Conservation (phyloP, 2,888 invertebrate species). For the Drosophila emarginata region DNA sequence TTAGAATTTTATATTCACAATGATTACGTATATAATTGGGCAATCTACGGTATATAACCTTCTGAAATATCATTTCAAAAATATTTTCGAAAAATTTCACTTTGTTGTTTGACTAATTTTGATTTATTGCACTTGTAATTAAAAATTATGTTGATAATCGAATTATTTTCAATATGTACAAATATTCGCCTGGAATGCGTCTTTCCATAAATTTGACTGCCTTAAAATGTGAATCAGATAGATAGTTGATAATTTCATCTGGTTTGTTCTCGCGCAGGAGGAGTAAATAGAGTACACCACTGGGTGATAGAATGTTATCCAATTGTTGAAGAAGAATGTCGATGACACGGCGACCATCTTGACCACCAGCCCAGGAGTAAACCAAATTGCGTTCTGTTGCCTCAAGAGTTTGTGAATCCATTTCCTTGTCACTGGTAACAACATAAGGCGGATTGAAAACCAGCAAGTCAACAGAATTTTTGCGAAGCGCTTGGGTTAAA, state of each 20-base stretch:
- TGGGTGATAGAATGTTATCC: slow-evolving; percentile 87
- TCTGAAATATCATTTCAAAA: too few relatives aligned
- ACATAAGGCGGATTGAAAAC: slow-evolving; percentile 99
- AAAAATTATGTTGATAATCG: slow-evolving; percentile 30
- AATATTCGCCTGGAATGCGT: slow-evolving; percentile 92
- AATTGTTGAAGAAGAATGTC: slow-evolving; percentile 88
- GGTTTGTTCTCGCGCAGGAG: slow-evolving; percentile 95
- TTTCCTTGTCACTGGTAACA: slow-evolving; percentile 90
- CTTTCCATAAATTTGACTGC: slow-evolving; percentile 87
- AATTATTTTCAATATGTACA: slow-evolving; percentile 90
- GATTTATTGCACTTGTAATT: slow-evolving; percentile 25
- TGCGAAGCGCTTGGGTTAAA: slow-evolving; percentile 85
- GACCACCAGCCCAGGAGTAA: slow-evolving; percentile 90
- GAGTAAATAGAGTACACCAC: slow-evolving; percentile 93
- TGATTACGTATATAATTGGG: too few relatives aligned
- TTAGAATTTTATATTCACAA: too few relatives aligned
- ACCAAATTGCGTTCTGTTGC: slow-evolving; percentile 54
- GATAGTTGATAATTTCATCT: slow-evolving; percentile 86
- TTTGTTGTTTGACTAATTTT: neutral
- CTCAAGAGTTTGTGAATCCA: slow-evolving; percentile 75
- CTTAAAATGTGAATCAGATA: slow-evolving; percentile 85
- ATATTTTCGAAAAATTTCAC: too few relatives aligned
- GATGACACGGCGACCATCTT: slow-evolving; percentile 89
- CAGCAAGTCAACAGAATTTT: slow-evolving; percentile 90
- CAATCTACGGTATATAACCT: too few relatives aligned